Evolutionary conservation across 2,888 invertebrate genomes (phyloP).

Genomic region (Chrysomela aeneicollis): DNA sequence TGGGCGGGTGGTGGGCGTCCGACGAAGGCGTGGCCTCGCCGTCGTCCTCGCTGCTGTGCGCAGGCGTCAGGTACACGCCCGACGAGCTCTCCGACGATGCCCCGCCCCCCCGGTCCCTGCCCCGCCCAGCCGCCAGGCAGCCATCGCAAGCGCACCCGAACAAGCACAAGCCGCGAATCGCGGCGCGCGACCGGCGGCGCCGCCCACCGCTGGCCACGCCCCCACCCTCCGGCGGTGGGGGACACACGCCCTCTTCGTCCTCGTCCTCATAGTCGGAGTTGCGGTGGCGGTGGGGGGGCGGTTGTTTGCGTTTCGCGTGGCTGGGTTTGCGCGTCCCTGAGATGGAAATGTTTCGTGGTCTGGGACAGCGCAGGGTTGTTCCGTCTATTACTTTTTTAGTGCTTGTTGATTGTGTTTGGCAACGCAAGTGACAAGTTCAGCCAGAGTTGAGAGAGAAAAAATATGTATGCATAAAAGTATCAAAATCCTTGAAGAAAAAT

Average conservation of each 20-base stretch:
- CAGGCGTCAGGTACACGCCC: constrained; percentile 46
- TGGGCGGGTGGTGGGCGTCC: constrained; percentile 49
- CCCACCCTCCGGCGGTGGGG: neutral
- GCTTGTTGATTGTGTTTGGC: no score
- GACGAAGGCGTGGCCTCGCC: constrained; percentile 41
- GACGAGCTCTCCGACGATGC: constrained; percentile 45
- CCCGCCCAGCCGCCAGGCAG: constrained; percentile 55
- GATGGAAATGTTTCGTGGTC: constrained; percentile 26
- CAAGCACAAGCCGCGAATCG: constrained; percentile 56
- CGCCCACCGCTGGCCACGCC: constrained; percentile 37
- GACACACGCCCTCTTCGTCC: constrained; percentile 5
- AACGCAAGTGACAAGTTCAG: no score
- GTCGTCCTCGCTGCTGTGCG: constrained; percentile 1
- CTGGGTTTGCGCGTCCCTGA: constrained; percentile 21
- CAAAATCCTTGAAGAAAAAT: no score
- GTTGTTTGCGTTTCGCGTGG: constrained; percentile 31
- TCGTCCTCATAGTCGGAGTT: constrained; percentile 3
- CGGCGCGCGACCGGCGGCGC: constrained; percentile 33
- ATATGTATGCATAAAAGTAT: no score
- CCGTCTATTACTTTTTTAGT: no score
- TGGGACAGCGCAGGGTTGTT: neutral
- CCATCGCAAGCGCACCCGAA: constrained; percentile 59
- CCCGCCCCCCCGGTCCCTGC: constrained; percentile 48
- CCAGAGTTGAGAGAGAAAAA: no score
- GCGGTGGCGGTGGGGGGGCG: constrained; percentile 2